Evolutionary conservation across 2,888 invertebrate genomes (phyloP).

Genomic region (Ephialtes manifestator): DNA sequence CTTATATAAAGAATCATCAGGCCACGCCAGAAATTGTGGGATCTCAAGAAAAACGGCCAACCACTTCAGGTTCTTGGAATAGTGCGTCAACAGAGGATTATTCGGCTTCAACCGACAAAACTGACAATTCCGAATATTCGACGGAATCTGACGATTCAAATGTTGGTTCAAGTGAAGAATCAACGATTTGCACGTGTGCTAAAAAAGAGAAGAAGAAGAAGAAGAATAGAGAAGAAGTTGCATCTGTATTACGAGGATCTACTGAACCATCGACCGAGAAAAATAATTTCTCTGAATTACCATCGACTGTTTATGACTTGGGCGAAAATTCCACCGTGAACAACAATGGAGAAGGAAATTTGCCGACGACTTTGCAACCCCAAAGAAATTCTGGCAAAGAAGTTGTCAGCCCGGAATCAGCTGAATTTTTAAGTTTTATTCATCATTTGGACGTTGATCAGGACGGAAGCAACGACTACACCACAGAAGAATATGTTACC

Average conservation of each 20-base stretch:
- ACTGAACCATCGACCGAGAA: conserved; percentile 1
- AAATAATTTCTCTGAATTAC: neutral
- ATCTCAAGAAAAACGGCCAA: neutral
- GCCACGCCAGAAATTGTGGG: neutral
- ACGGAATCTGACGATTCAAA: neutral
- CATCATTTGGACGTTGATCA: conserved; percentile 1
- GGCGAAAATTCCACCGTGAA: neutral
- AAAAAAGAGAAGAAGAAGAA: conserved; percentile 36
- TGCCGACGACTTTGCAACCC: neutral
- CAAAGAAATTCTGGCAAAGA: conserved; percentile 25
- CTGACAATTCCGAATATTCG: conserved; percentile 3
- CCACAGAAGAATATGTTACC: neutral
- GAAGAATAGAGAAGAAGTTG: neutral
- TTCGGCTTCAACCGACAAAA: neutral
- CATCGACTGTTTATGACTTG: neutral
- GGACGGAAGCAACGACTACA: neutral
- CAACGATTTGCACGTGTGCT: conserved; percentile 44
- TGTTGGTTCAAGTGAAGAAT: neutral
- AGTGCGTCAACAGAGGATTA: conserved; percentile 17
- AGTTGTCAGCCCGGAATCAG: neutral
- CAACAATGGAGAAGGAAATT: conserved; percentile 22
- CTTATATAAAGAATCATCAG: conserved; percentile 74
- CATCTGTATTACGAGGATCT: neutral
- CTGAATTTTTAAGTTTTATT: conserved; percentile 9
- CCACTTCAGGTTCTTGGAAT: neutral